phyloP scores from a whole-genome alignment of 2,113 vertebrate genomes.

The Eubucco bourcierii region DNA sequence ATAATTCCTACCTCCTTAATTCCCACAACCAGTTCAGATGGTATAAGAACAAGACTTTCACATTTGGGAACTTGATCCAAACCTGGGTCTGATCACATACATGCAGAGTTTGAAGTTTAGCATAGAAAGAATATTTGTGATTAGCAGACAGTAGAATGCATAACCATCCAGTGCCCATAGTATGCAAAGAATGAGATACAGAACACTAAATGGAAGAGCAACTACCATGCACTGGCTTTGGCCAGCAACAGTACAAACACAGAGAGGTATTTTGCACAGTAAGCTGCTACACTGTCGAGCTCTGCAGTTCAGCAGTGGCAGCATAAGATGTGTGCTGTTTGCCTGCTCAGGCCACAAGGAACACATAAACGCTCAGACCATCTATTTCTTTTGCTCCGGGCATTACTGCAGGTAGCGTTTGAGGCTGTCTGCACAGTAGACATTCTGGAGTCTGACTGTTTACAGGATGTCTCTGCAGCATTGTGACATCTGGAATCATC shows the following conservation, averaged over 20 bases:
- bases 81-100: background rate
- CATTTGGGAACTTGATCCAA: background rate
- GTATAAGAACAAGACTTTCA: background rate
- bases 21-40: too few relatives aligned
- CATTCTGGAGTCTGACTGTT: background rate
- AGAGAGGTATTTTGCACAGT: background rate
- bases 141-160: background rate
- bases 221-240: background rate
- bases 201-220: background rate
- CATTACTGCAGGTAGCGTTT: constrained; percentile 4
- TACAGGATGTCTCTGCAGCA: background rate
- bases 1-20: too few relatives aligned
- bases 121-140: background rate
- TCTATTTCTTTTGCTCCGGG: background rate
- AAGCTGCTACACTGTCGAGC: background rate
- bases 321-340: background rate
- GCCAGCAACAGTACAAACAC: background rate
- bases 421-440: background rate
- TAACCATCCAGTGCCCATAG: background rate
- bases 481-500: background rate
- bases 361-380: too few relatives aligned
- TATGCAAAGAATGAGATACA: background rate
- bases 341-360: background rate
- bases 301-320: background rate
- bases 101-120: background rate